Evolutionary conservation across 2,113 vertebrate species (phyloP), one percentile per base, ranked within the genome.

Genomic region (Hipposideros armiger): DNA sequence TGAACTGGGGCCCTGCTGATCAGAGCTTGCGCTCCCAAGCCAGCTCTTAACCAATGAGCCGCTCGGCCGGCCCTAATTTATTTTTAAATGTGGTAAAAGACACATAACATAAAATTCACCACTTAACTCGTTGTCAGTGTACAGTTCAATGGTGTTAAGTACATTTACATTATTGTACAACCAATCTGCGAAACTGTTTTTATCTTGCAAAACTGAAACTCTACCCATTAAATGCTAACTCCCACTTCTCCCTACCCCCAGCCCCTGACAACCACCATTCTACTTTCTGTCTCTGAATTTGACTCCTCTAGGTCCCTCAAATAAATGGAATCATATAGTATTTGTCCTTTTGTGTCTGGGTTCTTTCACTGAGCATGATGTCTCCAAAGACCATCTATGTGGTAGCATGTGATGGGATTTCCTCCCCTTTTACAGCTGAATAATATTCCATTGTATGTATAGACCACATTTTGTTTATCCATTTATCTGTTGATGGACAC

Each of bases 241-340:
- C 26, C 1, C 14, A 0, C 56, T 42, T 32, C 11, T n/a, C 4
- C 30, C 9, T 60, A 4, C 7, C 24, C 73, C 3, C 10, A 10
- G 10, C 5, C n/a, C 32, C 3, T 16, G 7, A 47, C 9, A 52
- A 7, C 52, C n/a, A 24, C 60, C 26, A 36, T 60, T 26, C 54
- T 40, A 45, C 67, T 47, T 67, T 70, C 60, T 52, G 11, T 80
- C 8, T 88, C 4, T 32, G 11, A 45, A 36, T 40, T 19, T 86
- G 36, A 19, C 45, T 11, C 8, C 15, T 58, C 42, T 11, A 36
- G 36, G 6, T 64, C 24, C 36, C 42, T 78, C 26, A 32, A 17
- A 6, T 36, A 22, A 62, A 40, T 60, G 67, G 56, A n/a, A 32
- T 87, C 42, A 30, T 7, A 50, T 1, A 60, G 56, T 47, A 56